Evolutionary conservation across 1,140 invertebrate genomes (phyloP), one percentile per base, ranked within the genome.

Genomic region (Calycopis cecrops): DNA sequence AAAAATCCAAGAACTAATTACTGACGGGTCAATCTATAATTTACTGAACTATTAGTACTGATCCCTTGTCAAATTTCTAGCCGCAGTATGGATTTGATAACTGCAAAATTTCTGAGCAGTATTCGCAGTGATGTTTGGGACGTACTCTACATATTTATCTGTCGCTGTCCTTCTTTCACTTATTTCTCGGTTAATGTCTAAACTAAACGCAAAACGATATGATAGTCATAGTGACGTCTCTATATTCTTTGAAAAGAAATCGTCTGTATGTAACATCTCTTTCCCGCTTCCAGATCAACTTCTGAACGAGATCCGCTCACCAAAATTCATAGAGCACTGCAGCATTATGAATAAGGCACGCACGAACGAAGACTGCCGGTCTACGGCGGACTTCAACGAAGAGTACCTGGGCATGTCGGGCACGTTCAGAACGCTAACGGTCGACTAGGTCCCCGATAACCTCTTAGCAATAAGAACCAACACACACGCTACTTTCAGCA

Each of bases 391-490:
- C 17, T 44, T 44, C 9, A 44, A 16, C 14, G 40, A 18, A 9
- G 40, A 44, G 17, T 16, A 44, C 17, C 16, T 44, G 40, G 40
- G 40, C 40, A 44, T 44, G 12, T 9, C 40, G 14, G 40, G 40
- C 9, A 44, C 40, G 16, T 44, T 44, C 14, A 44, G 40, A 16
- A 16, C 40, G 14, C 6, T 44, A 14, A 44, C 40, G 2, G 40
- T 44, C 14, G 40, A 44, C 9, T 44, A 44, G 17, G 7, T n/a
- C 34, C 4, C 34, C 34, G n/a, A n/a, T n/a, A n/a, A n/a, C n/a
- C n/a, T n/a, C n/a, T n/a, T n/a, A n/a, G n/a, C n/a, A n/a, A n/a
- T n/a, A n/a, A n/a, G n/a, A n/a, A n/a, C n/a, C n/a, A n/a, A n/a
- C n/a, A n/a, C n/a, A n/a, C n/a, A n/a, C n/a, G n/a, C n/a, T n/a